phyloP scores from a whole-genome alignment of 2,113 vertebrate genomes.

The Cheirogaleus medius region DNA sequence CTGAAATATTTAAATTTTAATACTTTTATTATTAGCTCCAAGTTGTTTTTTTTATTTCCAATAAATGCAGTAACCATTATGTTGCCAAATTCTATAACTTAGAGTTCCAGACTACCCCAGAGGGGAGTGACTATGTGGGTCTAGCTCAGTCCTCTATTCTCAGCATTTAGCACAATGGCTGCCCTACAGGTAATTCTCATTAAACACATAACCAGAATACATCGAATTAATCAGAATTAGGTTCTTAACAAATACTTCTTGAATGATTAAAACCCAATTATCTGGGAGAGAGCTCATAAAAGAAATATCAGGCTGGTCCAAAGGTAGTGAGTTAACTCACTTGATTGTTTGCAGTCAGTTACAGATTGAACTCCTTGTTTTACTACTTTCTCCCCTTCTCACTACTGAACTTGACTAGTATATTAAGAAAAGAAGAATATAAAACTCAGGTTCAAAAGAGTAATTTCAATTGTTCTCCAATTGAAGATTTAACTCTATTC shows the following conservation, averaged over 20 bases:
- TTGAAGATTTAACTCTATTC: background rate
- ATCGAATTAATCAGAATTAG: constrained; percentile 36
- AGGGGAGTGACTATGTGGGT: background rate
- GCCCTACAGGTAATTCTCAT: background rate
- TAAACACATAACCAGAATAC: constrained; percentile 13
- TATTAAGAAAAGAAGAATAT: background rate
- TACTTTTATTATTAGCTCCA: background rate
- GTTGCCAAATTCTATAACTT: background rate
- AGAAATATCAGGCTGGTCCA: background rate
- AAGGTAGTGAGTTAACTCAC: too few relatives aligned
- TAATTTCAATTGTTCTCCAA: background rate
- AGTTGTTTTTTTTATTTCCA: background rate
- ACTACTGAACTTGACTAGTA: too few relatives aligned
- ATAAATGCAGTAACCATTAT: background rate
- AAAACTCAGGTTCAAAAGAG: constrained; percentile 29
- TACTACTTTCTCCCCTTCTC: too few relatives aligned
- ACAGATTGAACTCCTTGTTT: too few relatives aligned
- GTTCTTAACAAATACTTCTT: background rate
- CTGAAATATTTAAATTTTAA: background rate
- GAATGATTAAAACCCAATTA: constrained; percentile 35
- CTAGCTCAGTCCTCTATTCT: background rate
- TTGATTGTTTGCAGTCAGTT: too few relatives aligned
- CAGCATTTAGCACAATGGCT: background rate
- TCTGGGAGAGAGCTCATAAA: background rate
- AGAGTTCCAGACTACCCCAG: background rate